phyloP scores from a whole-genome alignment of 2,797 vertebrate genomes.

The Helostoma temminkii region DNA sequence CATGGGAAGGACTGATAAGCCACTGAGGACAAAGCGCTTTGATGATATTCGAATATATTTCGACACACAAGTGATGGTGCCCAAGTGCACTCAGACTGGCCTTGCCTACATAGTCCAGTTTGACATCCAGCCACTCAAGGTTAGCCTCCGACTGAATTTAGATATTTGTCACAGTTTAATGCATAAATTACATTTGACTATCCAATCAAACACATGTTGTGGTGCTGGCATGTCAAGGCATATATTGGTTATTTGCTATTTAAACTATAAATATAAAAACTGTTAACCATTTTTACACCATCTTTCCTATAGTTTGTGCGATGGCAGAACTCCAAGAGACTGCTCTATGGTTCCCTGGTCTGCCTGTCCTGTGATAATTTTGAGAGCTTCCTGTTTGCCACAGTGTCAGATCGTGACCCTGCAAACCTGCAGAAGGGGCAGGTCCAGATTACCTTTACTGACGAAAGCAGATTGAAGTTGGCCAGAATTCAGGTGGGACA shows the following conservation, averaged over 20 bases:
- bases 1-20: slow-evolving; percentile 49
- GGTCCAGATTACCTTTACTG: slow-evolving; percentile 88
- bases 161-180: background rate
- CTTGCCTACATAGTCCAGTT: slow-evolving; percentile 90
- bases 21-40: slow-evolving; percentile 82
- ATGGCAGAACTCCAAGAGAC: slow-evolving; percentile 94
- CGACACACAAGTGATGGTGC: slow-evolving; percentile 84
- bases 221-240: background rate
- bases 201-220: background rate
- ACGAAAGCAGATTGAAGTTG: slow-evolving; percentile 85
- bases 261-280: background rate
- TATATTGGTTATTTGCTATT: background rate
- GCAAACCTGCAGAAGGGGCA: slow-evolving; percentile 80
- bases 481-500: slow-evolving; percentile 77
- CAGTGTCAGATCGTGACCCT: slow-evolving; percentile 88
- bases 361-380: slow-evolving; percentile 94
- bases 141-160: slow-evolving; percentile 47
- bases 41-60: slow-evolving; percentile 93
- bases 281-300: background rate
- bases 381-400: slow-evolving; percentile 92
- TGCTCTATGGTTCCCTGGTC: slow-evolving; percentile 93
- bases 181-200: background rate
- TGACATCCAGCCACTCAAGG: slow-evolving; percentile 86
- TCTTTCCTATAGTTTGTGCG: slow-evolving; percentile 84
- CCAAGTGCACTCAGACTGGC: slow-evolving; percentile 85